Percentiles rank a stretch among this genome's conserved stretches.
Evolutionary conservation across 2,797 vertebrate genomes (phyloP).

Genomic region (Etheostoma nigrum): DNA sequence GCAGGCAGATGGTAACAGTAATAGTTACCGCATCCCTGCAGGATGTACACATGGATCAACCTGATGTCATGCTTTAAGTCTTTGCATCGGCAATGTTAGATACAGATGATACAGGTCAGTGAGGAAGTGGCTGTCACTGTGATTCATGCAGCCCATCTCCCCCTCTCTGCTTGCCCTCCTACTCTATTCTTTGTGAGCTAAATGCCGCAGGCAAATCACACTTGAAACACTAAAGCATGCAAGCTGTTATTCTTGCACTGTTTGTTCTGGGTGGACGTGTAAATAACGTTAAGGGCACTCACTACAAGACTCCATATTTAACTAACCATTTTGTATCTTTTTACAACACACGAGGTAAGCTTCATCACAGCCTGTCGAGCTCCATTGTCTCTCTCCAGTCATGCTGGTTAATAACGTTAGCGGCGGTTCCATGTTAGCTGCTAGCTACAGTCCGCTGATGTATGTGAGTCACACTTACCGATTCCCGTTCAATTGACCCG

Average conservation of each 20-base stretch:
- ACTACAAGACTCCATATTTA: not conserved
- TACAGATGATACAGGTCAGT: slow-evolving; percentile 61
- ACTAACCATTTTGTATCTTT: not conserved
- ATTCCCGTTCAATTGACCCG: slow-evolving; percentile 40
- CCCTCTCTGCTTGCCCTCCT: not conserved
- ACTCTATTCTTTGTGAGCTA: not conserved
- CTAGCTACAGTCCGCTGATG: slow-evolving; percentile 41
- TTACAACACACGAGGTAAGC: slow-evolving; percentile 1
- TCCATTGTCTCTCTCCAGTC: slow-evolving; percentile 71
- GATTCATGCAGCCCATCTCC: slow-evolving; percentile 44
- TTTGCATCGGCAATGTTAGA: slow-evolving; percentile 27
- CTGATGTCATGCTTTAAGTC: slow-evolving; percentile 51
- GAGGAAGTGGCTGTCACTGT: slow-evolving; percentile 63
- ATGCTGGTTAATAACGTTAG: slow-evolving; percentile 42
- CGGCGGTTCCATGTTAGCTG: slow-evolving; percentile 47
- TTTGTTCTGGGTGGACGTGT: not conserved
- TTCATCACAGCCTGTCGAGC: slow-evolving; percentile 49
- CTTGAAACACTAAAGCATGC: not conserved
- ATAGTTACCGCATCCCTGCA: slow-evolving; percentile 25
- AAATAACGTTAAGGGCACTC: not conserved
- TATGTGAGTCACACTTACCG: slow-evolving; percentile 64
- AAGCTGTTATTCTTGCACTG: not conserved
- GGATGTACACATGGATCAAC: slow-evolving; percentile 47
- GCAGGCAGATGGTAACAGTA: slow-evolving; percentile 62
- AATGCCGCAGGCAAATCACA: not conserved